Base-by-base conservation (phyloP, 2,888 invertebrate species). In the Gnatocerus cornutus region DNA sequence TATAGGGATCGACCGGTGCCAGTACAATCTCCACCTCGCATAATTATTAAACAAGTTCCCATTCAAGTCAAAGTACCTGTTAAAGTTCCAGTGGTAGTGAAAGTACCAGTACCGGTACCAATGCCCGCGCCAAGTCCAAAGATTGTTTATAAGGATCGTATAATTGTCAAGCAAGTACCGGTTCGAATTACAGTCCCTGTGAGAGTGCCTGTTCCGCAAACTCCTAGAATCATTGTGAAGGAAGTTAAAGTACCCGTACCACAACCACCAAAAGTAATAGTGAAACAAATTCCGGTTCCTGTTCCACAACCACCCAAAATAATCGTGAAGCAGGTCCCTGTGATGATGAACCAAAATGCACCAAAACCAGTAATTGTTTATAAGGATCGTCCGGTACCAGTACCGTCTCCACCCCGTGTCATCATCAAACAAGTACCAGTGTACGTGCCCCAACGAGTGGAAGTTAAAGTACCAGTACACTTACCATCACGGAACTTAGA, bases 201-300 rank as follows among this genome's bases (percentile, higher is more conserved):
- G 27, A 58, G 13, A 29, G 46, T 43, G 1, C 43, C 43, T 12
- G 43, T 43, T 39, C 16, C 46, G 9, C 46, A 65, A 65, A 46
- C 48, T 10, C 65, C 65, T 2, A 29, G 56, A 30, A 9, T 66
- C 9, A 43, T 50, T 5, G 10, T 50, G 10, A 50, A 27, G 7
- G 41, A 55, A 37, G 39, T 55, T n/a, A 50, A 50, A 50, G 48
- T 50, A 29, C 55, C 55, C 0, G 33, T 53, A 37, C 8, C 37
- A 37, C 37, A 8, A 37, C 37, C 37, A 7, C 37, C 37, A 37
- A 8, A 37, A 41, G 41, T 41, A 10, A 12, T 41, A 12, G 6
- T 12, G 12, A 12, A 41, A 13, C 9, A 21, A 9, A 29, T 50
- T 1, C 50, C 50, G 1, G 27, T 50, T 27, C 27, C 50, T n/a